A percentile compares a stretch with the other conserved stretches of the same genome.
These are phyloP conservation scores for Odontophorus gujanensis DNA, from an alignment of 2,113 vertebrate species.

Conservation along the genomic window DNA sequence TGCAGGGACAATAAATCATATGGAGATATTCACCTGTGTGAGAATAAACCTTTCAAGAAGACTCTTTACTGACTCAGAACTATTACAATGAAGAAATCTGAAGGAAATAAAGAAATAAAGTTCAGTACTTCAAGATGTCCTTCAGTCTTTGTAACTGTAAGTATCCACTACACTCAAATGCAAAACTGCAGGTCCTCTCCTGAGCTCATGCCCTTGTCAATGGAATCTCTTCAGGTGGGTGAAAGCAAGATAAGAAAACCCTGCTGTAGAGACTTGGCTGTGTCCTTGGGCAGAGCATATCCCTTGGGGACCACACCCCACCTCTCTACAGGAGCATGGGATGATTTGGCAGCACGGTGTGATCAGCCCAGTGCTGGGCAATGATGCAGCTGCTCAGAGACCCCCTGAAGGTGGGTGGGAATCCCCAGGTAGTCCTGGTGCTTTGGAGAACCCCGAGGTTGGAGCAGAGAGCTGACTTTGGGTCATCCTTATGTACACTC, in stretches of 20 bases:
- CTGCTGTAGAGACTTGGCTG: background rate
- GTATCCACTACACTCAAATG: background rate
- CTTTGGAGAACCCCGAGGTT: background rate
- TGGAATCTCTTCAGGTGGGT: background rate
- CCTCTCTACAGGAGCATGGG: background rate
- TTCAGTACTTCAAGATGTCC: background rate
- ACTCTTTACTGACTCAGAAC: background rate
- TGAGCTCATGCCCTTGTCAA: background rate
- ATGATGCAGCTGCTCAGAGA: background rate
- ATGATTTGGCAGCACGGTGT: background rate
- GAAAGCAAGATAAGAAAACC: background rate
- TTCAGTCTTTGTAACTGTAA: background rate
- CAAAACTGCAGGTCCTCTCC: background rate
- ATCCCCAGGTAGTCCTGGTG: background rate
- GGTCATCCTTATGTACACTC: background rate
- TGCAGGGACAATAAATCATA: background rate
- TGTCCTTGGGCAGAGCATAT: background rate
- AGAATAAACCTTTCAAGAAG: background rate
- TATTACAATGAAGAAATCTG: background rate
- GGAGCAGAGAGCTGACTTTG: background rate
- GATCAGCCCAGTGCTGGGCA: background rate
- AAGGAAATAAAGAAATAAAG: background rate
- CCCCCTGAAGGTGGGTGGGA: background rate
- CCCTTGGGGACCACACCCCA: background rate
- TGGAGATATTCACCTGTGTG: background rate